phyloP scores from a whole-genome alignment of 2,797 vertebrate species.

The Arnoldichthys spilopterus region DNA sequence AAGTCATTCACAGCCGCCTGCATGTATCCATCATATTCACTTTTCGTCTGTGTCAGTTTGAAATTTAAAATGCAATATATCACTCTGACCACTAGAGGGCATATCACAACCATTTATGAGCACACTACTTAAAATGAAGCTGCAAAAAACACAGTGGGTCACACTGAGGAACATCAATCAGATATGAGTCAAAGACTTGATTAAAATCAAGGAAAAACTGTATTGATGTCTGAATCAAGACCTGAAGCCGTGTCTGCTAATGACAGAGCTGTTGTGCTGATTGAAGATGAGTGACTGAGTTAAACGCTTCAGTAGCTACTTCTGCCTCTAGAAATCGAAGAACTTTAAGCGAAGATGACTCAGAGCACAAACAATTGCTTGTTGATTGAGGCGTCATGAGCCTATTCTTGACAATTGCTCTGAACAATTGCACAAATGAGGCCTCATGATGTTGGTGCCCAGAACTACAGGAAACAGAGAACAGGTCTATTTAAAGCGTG shows the following conservation, averaged over 20 bases:
- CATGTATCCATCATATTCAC: background rate
- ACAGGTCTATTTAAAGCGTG: constrained; percentile 54
- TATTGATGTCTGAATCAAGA: constrained; percentile 32
- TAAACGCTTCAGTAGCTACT: constrained; percentile 28
- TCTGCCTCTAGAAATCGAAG: constrained; percentile 11
- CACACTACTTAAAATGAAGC: background rate
- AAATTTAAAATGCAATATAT: background rate
- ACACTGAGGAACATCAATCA: constrained; percentile 21
- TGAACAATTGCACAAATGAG: constrained; percentile 23
- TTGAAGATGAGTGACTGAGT: constrained; percentile 22
- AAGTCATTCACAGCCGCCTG: background rate
- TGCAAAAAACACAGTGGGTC: constrained; percentile 11
- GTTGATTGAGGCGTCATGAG: constrained; percentile 41
- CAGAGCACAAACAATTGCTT: constrained; percentile 26
- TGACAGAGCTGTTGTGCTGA: constrained; percentile 17
- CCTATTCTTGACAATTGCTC: constrained; percentile 17
- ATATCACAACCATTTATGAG: constrained; percentile 35
- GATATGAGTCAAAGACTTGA: constrained; percentile 16
- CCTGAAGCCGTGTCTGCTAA: constrained; percentile 13
- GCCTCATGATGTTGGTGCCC: constrained; percentile 27
- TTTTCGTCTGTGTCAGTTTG: background rate
- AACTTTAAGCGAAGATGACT: constrained; percentile 23
- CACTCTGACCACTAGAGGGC: constrained; percentile 59
- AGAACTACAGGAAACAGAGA: constrained; percentile 32
- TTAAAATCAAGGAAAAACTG: constrained; percentile 29